Evolutionary conservation across 2,888 invertebrate species (phyloP).

Genomic region (Glyphotaelius pellucidus): DNA sequence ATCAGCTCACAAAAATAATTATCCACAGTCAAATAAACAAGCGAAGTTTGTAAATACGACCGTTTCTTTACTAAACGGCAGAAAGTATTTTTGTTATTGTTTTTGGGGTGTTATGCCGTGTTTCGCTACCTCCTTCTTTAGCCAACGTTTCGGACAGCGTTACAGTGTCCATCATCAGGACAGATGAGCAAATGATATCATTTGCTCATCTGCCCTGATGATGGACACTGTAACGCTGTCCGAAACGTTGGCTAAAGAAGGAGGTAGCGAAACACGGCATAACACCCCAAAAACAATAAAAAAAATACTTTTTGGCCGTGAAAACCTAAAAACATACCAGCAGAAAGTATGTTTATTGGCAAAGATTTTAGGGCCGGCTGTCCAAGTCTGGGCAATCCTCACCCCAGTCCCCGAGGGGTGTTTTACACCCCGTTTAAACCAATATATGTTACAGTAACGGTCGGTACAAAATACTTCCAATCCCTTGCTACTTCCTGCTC

Average conservation of each 20-base stretch:
- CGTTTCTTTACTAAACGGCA: not conserved
- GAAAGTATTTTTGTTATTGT: not conserved
- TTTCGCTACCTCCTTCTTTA: no score
- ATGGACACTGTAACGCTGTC: no score
- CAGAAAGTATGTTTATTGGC: not conserved
- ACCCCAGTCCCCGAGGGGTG: slow-evolving; percentile 27
- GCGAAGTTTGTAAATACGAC: not conserved
- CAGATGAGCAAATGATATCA: no score
- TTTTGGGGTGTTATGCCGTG: no score
- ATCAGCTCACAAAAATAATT: not conserved
- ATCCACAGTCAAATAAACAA: not conserved
- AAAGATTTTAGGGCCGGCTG: not conserved
- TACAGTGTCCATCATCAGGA: no score
- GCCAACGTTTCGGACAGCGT: no score
- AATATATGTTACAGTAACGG: slow-evolving; percentile 27
- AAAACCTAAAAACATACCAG: no score
- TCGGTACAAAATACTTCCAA: not conserved
- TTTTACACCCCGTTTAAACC: slow-evolving; percentile 44
- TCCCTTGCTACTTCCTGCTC: not conserved
- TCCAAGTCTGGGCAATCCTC: not conserved
- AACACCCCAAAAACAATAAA: no score
- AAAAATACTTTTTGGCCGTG: no score
- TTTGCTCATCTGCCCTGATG: no score
- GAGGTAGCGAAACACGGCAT: no score
- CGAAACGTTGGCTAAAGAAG: no score